A percentile compares a stretch with the other conserved stretches of the same genome.
These are phyloP conservation scores for Zosterops lateralis DNA, from an alignment of 2,113 vertebrate genomes.

Conservation along the genomic window DNA sequence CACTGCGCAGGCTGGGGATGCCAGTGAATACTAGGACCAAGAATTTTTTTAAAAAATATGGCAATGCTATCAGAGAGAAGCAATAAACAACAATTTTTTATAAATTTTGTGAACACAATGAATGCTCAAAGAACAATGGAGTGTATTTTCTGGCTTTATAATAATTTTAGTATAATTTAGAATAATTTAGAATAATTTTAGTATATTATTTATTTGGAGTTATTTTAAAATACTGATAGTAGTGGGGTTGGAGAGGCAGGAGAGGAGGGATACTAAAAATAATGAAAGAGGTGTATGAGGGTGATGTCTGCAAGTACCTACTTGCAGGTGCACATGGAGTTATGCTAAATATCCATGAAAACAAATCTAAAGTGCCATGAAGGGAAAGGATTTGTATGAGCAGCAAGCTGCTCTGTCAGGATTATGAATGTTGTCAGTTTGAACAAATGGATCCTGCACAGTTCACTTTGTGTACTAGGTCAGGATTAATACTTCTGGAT, in stretches of 20 bases:
- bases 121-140: background rate
- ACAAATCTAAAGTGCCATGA: background rate
- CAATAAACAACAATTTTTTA: background rate
- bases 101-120: background rate
- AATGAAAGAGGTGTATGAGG: background rate
- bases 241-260: background rate
- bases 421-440: background rate
- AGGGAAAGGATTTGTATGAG: background rate
- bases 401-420: background rate
- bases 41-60: background rate
- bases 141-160: background rate
- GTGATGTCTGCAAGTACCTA: accelerated
- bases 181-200: background rate
- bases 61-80: background rate
- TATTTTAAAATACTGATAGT: background rate
- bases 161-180: background rate
- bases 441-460: background rate
- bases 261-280: background rate
- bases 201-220: background rate
- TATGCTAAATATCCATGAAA: background rate
- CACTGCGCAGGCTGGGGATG: background rate
- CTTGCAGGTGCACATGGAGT: accelerated
- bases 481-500: background rate
- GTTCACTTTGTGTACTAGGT: background rate
- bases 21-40: background rate